Conservation (phyloP, 2,888 invertebrate species). For the Melieria picta region DNA sequence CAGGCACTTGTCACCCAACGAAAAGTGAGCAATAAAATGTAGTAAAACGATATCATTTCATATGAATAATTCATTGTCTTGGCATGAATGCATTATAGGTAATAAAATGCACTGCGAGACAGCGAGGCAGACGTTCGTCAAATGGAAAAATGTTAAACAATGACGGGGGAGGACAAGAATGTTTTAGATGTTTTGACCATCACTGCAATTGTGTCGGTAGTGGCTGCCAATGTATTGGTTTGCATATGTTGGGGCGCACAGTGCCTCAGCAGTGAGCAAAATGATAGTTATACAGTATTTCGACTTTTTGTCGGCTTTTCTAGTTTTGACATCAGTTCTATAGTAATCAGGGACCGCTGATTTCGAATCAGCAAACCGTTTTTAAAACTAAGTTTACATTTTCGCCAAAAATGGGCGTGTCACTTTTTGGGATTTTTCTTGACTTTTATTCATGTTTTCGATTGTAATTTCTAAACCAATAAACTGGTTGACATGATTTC, state of each 20-base stretch:
- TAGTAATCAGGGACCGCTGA: no score
- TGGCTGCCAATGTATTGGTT: neutral
- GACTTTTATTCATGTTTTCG: no score
- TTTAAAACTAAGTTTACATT: no score
- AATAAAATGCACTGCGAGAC: slow-evolving; percentile 30
- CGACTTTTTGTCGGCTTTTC: no score
- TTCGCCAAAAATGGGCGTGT: no score
- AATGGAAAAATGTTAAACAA: neutral
- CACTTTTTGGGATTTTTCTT: no score
- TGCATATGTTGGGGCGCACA: neutral
- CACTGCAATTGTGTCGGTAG: neutral
- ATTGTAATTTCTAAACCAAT: no score
- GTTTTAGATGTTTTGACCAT: neutral
- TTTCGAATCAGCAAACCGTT: no score
- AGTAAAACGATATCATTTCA: slow-evolving; percentile 52
- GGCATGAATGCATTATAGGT: slow-evolving; percentile 56
- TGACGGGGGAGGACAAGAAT: neutral
- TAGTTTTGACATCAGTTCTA: no score
- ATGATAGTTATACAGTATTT: neutral
- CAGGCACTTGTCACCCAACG: no score
- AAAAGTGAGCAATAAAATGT: slow-evolving; percentile 51
- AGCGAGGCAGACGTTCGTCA: slow-evolving; percentile 1
- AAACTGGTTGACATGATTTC: no score
- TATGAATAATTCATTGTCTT: slow-evolving; percentile 57
- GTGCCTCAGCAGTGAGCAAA: neutral